A percentile compares a stretch with the other conserved stretches of the same genome.
Conservation (phyloP, 2,888 invertebrate species). For the Plebejus anna region DNA sequence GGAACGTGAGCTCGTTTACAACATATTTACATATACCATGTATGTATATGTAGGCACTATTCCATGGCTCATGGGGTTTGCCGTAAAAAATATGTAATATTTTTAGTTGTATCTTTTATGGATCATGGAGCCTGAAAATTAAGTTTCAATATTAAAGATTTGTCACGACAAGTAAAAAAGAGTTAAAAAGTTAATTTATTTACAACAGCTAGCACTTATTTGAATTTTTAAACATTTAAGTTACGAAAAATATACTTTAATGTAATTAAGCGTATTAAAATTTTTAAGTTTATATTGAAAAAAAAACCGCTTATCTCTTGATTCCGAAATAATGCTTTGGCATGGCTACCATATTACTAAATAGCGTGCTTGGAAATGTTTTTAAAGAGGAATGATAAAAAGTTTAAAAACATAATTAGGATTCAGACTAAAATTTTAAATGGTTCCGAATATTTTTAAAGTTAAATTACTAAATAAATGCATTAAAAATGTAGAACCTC, state of each 20-base stretch:
- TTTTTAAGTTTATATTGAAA: too few relatives aligned
- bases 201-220: too few relatives aligned
- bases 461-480: not conserved
- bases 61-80: not conserved
- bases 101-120: not conserved
- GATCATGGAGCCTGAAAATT: too few relatives aligned
- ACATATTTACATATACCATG: slow-evolving; percentile 6
- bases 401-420: not conserved
- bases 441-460: not conserved
- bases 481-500: not conserved
- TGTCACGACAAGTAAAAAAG: too few relatives aligned
- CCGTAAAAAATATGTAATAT: not conserved
- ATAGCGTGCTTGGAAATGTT: not conserved
- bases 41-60: not conserved
- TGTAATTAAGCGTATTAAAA: too few relatives aligned
- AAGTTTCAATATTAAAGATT: too few relatives aligned
- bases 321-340: not conserved
- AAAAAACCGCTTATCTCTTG: too few relatives aligned
- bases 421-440: not conserved
- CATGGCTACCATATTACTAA: not conserved
- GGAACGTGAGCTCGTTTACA: slow-evolving; percentile 15
- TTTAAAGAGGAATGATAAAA: not conserved
- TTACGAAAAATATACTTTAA: too few relatives aligned
- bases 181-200: too few relatives aligned
- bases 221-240: too few relatives aligned